Evolutionary conservation across 2,113 vertebrate species (phyloP), one percentile per base, ranked within the genome.

Genomic region (Heptranchias perlo): DNA sequence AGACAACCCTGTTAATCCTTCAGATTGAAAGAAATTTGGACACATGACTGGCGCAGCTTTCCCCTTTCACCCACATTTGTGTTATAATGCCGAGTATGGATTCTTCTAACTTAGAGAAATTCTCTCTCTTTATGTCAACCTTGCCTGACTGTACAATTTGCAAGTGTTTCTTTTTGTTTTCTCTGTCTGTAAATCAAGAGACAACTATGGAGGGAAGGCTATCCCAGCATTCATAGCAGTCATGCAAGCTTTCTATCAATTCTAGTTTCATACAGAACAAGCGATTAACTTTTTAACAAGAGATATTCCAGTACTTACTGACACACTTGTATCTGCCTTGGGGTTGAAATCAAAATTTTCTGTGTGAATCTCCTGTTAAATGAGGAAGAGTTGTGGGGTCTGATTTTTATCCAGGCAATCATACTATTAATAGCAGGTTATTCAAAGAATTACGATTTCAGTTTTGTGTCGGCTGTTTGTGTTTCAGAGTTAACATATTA

Each of bases 201-300:
- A 2, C 3, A 58, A 25, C 52, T 91, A 39, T 92, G 89, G 89
- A 64, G 35, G 35, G 0, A 39, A n/a, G 21, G 39, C 35, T 93
- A 44, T 93, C 89, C 89, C 58, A 93, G n/a, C 89, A 93, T 93
- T 61, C 58, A 93, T 23, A 93, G 35, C 89, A 64, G 35, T 62
- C 16, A 0, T 31, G 89, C 61, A 35, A 61, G 31, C 54, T 35
- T 92, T 89, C 84, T 87, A 52, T 89, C 11, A 52, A 4, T 86
- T 84, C 11, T 92, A 92, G 54, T 92, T 92, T 92, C 7, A 8
- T 58, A 18, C 31, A 58, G 54, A 91, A 35, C 28, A 14, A 14
- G 11, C 52, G 58, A 91, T 54, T 58, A 91, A 54, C 7, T 49
- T 52, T 5, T 18, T 6, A 86, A 21, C 21, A 86, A 47, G 6